Base-by-base conservation (phyloP, 2,888 invertebrate genomes). In the Hemicrepidius hirtus region DNA sequence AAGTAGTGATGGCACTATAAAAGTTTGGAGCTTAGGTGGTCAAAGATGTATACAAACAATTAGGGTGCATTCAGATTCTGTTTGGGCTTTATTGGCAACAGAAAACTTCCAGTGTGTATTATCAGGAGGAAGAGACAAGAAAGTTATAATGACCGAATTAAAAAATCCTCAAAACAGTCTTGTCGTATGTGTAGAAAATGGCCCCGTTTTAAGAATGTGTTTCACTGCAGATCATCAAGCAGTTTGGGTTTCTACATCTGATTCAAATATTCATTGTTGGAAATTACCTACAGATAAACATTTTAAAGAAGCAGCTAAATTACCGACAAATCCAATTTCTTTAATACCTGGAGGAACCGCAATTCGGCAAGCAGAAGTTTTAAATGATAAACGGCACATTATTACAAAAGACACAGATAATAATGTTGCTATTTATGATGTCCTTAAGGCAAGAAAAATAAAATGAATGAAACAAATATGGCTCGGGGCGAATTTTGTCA, bases 1-100 rank as follows among this genome's bases (percentile, higher is more conserved):
- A 0, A 98, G 98, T 85, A 98, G 98, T 0, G 99, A 99, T 87
- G 98, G 98, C 12, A 97, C 97, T 1, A 97, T 99, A 66, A 96
- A 98, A 87, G 88, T 99, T 10, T 99, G 99, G 99, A 97, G 96
- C 59, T 86, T 99, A 69, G 97, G 97, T 0, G 96, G 97, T 83
- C 99, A 99, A 86, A 90, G 86, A 63, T 86, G 88, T 81, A 91
- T 98, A 35, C 95, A 96, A 79, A 99, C 99, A 3, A 94, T 97
- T 79, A 89, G 96, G 82, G 95, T 97, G 21, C 99, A 99, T 85
- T 92, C 94, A 12, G 99, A 98, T 87, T 97, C 98, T 0, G 98
- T 99, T 12, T 99, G 99, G 99, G 94, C 98, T 3, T 87, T 98
- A 70, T 87, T 97, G 82, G 96, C 97, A 44, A 98, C 97, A 67